These are phyloP conservation scores for Thamnaconus septentrionalis DNA, from an alignment of 2,113 vertebrate species.

Conservation along the genomic window DNA sequence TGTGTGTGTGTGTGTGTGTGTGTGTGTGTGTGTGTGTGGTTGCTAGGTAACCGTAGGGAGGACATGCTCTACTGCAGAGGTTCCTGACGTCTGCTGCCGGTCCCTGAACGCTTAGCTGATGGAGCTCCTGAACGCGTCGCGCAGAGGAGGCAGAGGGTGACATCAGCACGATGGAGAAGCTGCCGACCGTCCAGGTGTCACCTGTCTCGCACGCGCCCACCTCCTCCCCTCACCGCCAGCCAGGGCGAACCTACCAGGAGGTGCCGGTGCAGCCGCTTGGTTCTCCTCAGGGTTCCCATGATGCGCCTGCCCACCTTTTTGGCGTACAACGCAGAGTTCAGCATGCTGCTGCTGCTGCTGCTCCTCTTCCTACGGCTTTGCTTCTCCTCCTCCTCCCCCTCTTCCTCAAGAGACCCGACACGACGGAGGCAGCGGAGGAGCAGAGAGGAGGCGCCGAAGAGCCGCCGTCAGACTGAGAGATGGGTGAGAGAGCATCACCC, in stretches of 20 bases:
- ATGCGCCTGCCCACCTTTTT: conserved; percentile 83
- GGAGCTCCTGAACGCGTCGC: no score
- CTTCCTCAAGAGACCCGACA: not conserved
- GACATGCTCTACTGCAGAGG: conserved; percentile 69
- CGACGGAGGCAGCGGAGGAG: not conserved
- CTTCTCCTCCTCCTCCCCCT: conserved; percentile 8
- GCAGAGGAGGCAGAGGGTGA: no score
- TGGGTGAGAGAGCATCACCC: not conserved
- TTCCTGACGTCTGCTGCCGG: conserved; percentile 54
- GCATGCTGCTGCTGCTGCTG: conserved; percentile 70
- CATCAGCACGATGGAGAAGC: no score
- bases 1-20: no score
- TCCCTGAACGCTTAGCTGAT: not conserved
- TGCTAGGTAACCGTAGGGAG: conserved; percentile 73
- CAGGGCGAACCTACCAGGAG: conserved; percentile 78
- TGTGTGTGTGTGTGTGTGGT: conserved; percentile 39
- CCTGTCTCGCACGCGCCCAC: conserved; percentile 19
- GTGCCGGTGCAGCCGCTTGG: conserved; percentile 78
- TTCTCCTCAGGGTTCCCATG: conserved; percentile 79
- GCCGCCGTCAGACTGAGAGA: not conserved
- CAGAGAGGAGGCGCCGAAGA: not conserved
- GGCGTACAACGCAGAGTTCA: conserved; percentile 81
- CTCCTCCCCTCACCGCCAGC: not conserved
- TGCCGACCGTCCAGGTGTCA: not conserved
- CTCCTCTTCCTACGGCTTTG: conserved; percentile 48